A percentile compares a stretch with the other conserved stretches of the same genome.
These are phyloP conservation scores for Hippopotamus amphibius DNA, from an alignment of 2,113 vertebrate genomes.

Conservation along the genomic window DNA sequence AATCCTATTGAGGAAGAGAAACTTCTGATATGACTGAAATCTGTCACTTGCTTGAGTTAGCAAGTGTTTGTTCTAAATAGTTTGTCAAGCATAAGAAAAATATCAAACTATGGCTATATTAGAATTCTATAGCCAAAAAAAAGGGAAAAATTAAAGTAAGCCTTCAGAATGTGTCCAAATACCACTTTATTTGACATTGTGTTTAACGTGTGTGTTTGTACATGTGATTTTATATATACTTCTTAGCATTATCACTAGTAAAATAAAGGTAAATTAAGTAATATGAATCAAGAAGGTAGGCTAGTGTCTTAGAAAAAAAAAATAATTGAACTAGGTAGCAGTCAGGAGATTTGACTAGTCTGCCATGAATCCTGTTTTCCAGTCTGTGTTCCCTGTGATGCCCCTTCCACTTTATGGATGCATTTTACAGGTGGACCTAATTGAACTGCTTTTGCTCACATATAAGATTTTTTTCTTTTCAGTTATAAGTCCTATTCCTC, in stretches of 20 bases:
- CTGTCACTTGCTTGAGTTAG: background rate
- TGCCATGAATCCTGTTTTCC: background rate
- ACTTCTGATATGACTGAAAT: background rate
- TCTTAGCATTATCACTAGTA: background rate
- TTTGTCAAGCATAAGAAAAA: background rate
- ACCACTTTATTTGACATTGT: background rate
- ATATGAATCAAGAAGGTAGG: background rate
- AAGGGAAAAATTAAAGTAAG: background rate
- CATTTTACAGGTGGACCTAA: background rate
- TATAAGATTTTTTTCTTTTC: background rate
- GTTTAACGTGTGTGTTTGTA: background rate
- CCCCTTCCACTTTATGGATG: background rate
- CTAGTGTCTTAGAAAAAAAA: background rate
- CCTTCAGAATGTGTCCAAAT: background rate
- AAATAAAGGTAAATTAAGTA: background rate
- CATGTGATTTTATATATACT: background rate
- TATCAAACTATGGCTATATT: background rate
- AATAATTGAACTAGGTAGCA: background rate
- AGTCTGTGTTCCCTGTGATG: background rate
- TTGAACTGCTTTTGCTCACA: background rate
- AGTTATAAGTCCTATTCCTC: background rate
- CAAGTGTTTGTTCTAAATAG: background rate
- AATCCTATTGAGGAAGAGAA: constrained; percentile 4
- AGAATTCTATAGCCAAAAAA: background rate
- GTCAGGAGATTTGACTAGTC: background rate